These are phyloP conservation scores for Polymixis lichenea DNA, from an alignment of 2,888 invertebrate genomes.

Conservation along the genomic window DNA sequence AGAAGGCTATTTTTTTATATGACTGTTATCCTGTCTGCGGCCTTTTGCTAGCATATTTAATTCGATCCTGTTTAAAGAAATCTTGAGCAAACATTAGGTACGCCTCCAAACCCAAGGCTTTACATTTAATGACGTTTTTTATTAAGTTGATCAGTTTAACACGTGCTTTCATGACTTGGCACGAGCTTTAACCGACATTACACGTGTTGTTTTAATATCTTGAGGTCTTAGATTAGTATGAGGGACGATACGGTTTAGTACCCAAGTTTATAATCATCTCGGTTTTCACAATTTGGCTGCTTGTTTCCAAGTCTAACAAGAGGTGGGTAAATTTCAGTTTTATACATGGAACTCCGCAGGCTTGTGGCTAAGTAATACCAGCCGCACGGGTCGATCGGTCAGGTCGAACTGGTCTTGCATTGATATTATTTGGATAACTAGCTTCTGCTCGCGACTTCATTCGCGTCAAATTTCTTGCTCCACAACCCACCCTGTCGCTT, in stretches of 20 bases:
- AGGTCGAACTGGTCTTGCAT: too few relatives aligned
- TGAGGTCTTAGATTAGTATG: neutral
- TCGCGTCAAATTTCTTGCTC: too few relatives aligned
- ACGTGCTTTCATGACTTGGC: conserved; percentile 7
- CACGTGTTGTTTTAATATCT: neutral
- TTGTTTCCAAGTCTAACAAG: neutral
- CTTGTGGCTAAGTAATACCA: too few relatives aligned
- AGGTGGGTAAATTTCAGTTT: neutral
- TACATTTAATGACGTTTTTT: too few relatives aligned
- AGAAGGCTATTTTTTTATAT: too few relatives aligned
- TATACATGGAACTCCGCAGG: too few relatives aligned
- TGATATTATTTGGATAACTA: too few relatives aligned
- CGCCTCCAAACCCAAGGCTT: neutral
- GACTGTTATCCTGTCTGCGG: too few relatives aligned
- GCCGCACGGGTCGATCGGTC: too few relatives aligned
- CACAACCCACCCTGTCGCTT: too few relatives aligned
- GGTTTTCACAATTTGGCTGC: neutral
- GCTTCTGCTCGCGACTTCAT: too few relatives aligned
- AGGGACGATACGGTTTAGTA: neutral
- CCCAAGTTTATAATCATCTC: neutral
- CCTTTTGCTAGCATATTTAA: too few relatives aligned
- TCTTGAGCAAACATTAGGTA: neutral
- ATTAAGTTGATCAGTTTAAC: neutral
- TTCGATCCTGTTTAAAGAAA: neutral
- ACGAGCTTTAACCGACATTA: neutral